Conservation (phyloP, 1,140 invertebrate species). For the Pissodes strobi region DNA sequence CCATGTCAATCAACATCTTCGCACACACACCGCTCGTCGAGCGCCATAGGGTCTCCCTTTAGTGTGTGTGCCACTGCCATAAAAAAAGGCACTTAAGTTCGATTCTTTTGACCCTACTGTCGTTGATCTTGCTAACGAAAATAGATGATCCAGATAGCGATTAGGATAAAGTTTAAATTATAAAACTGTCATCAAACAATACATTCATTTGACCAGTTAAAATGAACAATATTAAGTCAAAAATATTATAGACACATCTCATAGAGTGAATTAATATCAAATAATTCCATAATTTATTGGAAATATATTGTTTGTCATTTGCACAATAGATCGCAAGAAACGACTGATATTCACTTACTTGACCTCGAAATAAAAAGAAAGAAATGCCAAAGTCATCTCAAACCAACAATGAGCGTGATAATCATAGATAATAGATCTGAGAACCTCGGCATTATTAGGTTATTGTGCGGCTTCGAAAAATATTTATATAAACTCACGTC, state of each 20-base stretch:
- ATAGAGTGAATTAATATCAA: background rate
- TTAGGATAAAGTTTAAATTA: too few relatives aligned
- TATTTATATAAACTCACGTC: conserved; percentile 35
- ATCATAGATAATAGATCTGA: conserved; percentile 37
- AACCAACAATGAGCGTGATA: conserved; percentile 29
- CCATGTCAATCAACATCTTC: too few relatives aligned
- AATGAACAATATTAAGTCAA: too few relatives aligned
- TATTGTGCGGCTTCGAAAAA: conserved; percentile 30
- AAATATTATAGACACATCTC: background rate
- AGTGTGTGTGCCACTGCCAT: too few relatives aligned
- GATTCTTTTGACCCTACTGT: too few relatives aligned
- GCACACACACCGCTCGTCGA: too few relatives aligned
- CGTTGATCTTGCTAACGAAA: too few relatives aligned
- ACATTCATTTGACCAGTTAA: too few relatives aligned
- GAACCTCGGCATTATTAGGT: conserved; percentile 32
- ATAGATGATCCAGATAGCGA: too few relatives aligned
- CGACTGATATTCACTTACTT: conserved; percentile 2
- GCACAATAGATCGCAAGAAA: conserved; percentile 10
- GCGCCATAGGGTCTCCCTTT: too few relatives aligned
- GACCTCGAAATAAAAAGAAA: conserved; percentile 16
- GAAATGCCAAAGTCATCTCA: conserved; percentile 19
- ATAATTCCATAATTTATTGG: background rate
- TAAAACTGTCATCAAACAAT: too few relatives aligned
- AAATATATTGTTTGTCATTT: conserved; percentile 3
- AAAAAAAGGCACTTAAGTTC: too few relatives aligned